Evolutionary conservation across 1,140 invertebrate genomes (phyloP), one percentile per base, ranked within the genome.

Genomic region (Oppia nitens): DNA sequence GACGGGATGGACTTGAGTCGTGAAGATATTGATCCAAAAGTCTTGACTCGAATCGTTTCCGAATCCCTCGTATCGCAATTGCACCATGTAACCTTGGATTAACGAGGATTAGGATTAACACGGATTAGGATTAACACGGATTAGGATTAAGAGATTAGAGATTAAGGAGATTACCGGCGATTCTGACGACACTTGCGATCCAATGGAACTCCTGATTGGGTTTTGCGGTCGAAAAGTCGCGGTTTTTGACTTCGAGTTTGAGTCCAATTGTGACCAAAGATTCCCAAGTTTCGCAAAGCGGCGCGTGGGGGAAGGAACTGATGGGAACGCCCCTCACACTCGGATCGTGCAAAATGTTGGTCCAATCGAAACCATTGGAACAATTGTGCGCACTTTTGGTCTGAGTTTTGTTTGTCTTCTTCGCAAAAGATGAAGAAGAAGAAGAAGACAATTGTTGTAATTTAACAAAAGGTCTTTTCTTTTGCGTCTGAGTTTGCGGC

Each of bases 11-110:
- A 97, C 86, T 28, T 64, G 53, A 68, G 88, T 83, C 51, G 86
- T 87, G 73, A 89, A 92, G 24, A 97, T 74, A 67, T 91, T 93
- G 0, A 95, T 82, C 91, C 91, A 97, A 72, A 95, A 95, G 72
- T 96, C 92, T 71, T 88, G 85, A 9, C 82, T 81, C 32, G 77
- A 72, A 72, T 93, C 88, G 64, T 79, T 79, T 1, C 85, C 89
- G 72, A 92, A 95, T 12, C 91, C 92, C 75, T 96, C 92, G 72
- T 92, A 96, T 55, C 91, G 77, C 64, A 97, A 72, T 52, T 91
- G 71, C n/a, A 87, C 88, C 75, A 88, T 88, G 67, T 94, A 96
- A 9, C 32, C 32, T 40, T 24, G 89, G 88, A 73, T 58, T 1
- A 66, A 64, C 63, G 61, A 52, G 50, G 23, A 55, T 32, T 23